A percentile compares a stretch with the other conserved stretches of the same genome.
Conservation (phyloP, 2,113 vertebrate species). For the Hyla sarda region DNA sequence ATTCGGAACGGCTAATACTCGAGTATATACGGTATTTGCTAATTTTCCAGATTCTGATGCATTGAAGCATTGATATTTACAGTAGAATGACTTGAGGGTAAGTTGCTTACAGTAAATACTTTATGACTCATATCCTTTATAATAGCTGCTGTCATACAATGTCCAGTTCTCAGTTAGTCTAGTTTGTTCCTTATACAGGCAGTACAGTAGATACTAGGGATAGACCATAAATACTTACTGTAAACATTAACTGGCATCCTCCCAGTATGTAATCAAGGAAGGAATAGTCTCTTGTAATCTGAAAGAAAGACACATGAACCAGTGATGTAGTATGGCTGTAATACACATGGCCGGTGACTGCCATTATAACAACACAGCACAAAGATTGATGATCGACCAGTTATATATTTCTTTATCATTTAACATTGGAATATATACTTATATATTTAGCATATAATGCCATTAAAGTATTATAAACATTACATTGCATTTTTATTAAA, state of each 20-base stretch:
- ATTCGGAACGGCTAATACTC: no score
- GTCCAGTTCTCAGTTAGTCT: not conserved
- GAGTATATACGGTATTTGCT: no score
- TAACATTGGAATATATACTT: no score
- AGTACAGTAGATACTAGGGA: not conserved
- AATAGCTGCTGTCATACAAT: not conserved
- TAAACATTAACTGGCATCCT: conserved; percentile 97
- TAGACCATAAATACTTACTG: conserved; percentile 76
- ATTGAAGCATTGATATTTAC: not conserved
- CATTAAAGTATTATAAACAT: no score
- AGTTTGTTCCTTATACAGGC: not conserved
- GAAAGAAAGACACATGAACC: conserved; percentile 45
- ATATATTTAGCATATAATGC: no score
- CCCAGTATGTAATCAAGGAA: conserved; percentile 98
- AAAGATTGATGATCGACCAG: not conserved
- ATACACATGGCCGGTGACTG: not conserved
- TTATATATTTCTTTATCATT: no score
- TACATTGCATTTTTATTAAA: no score
- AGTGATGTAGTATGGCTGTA: not conserved
- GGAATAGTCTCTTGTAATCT: conserved; percentile 94
- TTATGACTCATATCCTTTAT: not conserved
- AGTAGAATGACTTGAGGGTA: not conserved
- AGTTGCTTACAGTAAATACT: not conserved
- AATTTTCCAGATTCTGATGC: no score
- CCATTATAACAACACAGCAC: not conserved